Conservation (phyloP, 1,140 invertebrate genomes). For the Tetramorium parvispinum region DNA sequence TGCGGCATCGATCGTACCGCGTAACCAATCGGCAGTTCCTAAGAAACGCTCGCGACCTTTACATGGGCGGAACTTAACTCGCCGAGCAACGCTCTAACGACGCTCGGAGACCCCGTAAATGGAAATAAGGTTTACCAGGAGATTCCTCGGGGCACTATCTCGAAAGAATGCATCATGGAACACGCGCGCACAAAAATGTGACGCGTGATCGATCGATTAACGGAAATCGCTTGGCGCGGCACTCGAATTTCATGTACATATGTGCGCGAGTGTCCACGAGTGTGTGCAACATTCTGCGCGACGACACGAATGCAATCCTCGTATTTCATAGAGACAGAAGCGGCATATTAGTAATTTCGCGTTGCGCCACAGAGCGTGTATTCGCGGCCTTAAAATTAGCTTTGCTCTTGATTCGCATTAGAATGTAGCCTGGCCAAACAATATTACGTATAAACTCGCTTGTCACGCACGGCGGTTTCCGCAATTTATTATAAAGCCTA, state of each 20-base stretch:
- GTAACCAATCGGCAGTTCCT: conserved; percentile 62
- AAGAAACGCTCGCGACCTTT: conserved; percentile 56
- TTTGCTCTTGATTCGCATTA: conserved; percentile 58
- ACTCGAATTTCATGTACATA: background rate
- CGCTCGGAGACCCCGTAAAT: conserved; percentile 25
- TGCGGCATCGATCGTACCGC: conserved; percentile 58
- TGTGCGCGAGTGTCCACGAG: too few relatives aligned
- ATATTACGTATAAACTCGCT: conserved; percentile 58
- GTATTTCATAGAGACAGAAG: conserved; percentile 50
- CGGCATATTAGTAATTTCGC: conserved; percentile 55
- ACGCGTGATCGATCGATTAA: background rate
- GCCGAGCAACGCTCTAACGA: conserved; percentile 39
- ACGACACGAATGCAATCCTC: conserved; percentile 30
- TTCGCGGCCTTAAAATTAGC: conserved; percentile 61
- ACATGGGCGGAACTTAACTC: conserved; percentile 34
- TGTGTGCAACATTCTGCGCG: background rate
- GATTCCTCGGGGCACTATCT: background rate
- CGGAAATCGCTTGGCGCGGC: background rate
- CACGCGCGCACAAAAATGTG: background rate
- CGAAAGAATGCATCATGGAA: background rate
- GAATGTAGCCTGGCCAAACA: conserved; percentile 56
- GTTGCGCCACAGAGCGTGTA: conserved; percentile 45
- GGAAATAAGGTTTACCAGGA: conserved; percentile 12
- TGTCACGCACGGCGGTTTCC: conserved; percentile 58
- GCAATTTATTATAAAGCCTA: conserved; percentile 57